A percentile compares a stretch with the other conserved stretches of the same genome.
These are phyloP conservation scores for Danio rerio DNA, from an alignment of 2,113 vertebrate species.

Conservation along the genomic window DNA sequence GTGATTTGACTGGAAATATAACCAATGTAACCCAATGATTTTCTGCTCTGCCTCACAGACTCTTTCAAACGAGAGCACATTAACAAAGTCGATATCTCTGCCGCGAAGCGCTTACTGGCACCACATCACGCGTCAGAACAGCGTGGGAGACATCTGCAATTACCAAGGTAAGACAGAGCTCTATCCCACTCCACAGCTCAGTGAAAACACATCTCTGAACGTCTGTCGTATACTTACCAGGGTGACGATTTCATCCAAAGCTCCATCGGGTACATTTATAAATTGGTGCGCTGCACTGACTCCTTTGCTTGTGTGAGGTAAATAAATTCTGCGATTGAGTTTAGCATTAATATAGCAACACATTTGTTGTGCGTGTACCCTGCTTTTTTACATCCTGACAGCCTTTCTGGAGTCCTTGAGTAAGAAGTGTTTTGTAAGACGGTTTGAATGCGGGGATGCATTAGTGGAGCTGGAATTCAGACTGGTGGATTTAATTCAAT, in stretches of 20 bases:
- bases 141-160: slow-evolving; percentile 95
- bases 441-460: slow-evolving; percentile 3
- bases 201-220: slow-evolving; percentile 21
- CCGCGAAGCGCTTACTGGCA: slow-evolving; percentile 98
- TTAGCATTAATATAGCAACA: slow-evolving; percentile 4
- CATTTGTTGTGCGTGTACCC: not conserved
- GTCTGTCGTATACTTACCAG: too few relatives aligned
- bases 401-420: not conserved
- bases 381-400: not conserved
- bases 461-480: not conserved
- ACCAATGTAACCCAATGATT: slow-evolving; percentile 38
- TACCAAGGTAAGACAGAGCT: slow-evolving; percentile 87
- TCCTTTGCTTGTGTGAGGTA: not conserved
- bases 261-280: not conserved
- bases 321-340: not conserved
- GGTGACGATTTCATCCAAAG: slow-evolving; percentile 27
- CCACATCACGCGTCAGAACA: slow-evolving; percentile 97
- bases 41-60: slow-evolving; percentile 81
- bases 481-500: slow-evolving; percentile 21
- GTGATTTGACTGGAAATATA: slow-evolving; percentile 45
- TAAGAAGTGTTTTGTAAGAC: not conserved
- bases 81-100: slow-evolving; percentile 95
- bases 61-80: slow-evolving; percentile 88
- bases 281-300: not conserved
- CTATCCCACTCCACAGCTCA: slow-evolving; percentile 34